Evolutionary conservation across 2,113 vertebrate genomes (phyloP), one percentile per base, ranked within the genome.

Genomic region (Artemisiospiza belli): DNA sequence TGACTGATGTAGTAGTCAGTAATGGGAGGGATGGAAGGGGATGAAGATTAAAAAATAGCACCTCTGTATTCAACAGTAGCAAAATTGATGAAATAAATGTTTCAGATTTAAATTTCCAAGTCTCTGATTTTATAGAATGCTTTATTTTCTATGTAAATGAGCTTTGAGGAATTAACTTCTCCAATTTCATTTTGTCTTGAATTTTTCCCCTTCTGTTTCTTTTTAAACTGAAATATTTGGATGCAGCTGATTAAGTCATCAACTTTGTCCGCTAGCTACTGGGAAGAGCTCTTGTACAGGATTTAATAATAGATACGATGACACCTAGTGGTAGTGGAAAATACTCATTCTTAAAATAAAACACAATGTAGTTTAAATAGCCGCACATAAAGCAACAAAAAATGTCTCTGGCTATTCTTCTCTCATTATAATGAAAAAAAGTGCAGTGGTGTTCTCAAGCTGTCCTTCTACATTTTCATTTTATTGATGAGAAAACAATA

Each of bases 321-420:
- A 98, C 98, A 98, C 91, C 98, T 98, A 98, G 98, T 97, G 98
- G 97, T 87, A 30, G 44, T 70, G 43, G 35, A 47, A 85, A 92
- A 97, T 86, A 91, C 8, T 58, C 58, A 69, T 41, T 51, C 61
- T 35, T 83, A 47, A 84, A 80, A 83, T 30, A 76, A 51, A 91
- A 25, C 24, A 8, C 6, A 54, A 35, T 5, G 14, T 12, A 19
- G 8, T 47, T 63, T 44, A 86, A 57, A 81, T 44, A 46, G 17
- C 19, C 13, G 6, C 8, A 30, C 44, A 39, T 46, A 87, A 87
- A 80, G 43, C 35, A 37, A 16, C 15, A 5, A 10, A 17, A 44
- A 78, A 63, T 22, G 7, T 59, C 11, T 44, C 31, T 43, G 8
- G 2, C 49, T 41, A 21, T 39, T 82, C 28, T 88, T 84, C 33